These are phyloP conservation scores for Drosophila pseudotakahashii DNA, from an alignment of 2,888 invertebrate genomes.

Conservation along the genomic window DNA sequence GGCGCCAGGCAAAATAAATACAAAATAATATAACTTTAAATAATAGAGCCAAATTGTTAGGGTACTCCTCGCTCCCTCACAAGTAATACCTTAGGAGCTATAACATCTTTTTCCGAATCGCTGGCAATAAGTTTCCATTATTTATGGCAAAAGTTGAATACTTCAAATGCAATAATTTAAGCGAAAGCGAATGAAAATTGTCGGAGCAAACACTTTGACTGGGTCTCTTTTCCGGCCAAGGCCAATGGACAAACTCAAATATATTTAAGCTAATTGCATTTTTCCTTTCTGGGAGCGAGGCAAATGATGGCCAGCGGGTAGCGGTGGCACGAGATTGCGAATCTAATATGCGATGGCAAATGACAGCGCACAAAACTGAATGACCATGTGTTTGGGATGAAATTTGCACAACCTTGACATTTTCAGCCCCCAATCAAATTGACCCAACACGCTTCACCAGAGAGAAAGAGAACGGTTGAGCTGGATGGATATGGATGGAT, in stretches of 20 bases:
- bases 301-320: conserved; percentile 3
- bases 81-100: conserved; percentile 8
- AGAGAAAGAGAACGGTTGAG: not conserved
- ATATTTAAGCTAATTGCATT: conserved; percentile 64
- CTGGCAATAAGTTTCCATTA: conserved; percentile 46
- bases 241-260: conserved; percentile 37
- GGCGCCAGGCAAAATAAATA: no score
- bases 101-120: conserved; percentile 11
- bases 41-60: no score
- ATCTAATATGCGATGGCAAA: conserved; percentile 36
- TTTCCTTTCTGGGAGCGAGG: conserved; percentile 18
- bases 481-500: not conserved
- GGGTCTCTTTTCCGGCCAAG: conserved; percentile 5
- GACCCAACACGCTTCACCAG: not conserved
- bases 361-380: conserved; percentile 25
- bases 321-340: conserved; percentile 10
- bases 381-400: conserved; percentile 17
- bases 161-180: conserved; percentile 40
- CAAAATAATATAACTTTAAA: no score
- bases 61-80: no score
- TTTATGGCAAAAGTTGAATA: conserved; percentile 57
- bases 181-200: not conserved
- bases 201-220: conserved; percentile 1
- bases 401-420: conserved; percentile 54
- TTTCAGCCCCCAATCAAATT: conserved; percentile 13